These are phyloP conservation scores for Thelohanellus kitauei DNA, from an alignment of 30 jellyfish, hydroid and myxozoan species.

Conservation along the genomic window DNA sequence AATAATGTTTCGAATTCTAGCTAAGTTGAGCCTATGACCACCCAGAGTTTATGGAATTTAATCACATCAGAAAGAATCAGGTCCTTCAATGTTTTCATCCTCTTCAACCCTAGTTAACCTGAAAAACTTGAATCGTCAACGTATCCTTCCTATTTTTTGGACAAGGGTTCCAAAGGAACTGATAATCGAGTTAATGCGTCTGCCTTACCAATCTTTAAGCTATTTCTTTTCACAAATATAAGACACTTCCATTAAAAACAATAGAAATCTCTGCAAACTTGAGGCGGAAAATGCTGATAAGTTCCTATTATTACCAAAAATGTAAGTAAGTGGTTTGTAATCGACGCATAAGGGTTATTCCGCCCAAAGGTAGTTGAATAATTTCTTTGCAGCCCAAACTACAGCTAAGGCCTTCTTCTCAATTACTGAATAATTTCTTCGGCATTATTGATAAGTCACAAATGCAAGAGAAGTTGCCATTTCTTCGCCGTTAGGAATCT, in stretches of 20 bases:
- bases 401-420: constrained; percentile 16
- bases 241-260: constrained; percentile 1
- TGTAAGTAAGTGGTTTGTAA: constrained; percentile 15
- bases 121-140: too few species aligned
- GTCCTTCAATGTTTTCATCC: constrained; percentile 5
- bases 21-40: too few species aligned
- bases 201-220: constrained; percentile 5
- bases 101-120: constrained; percentile 4
- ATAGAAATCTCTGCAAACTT: constrained; percentile 18
- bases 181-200: constrained; percentile 12
- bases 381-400: constrained; percentile 11
- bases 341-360: constrained; percentile 14
- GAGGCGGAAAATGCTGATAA: constrained; percentile 16
- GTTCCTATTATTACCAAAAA: constrained; percentile 1
- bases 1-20: too few species aligned
- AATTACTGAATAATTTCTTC: constrained; percentile 6
- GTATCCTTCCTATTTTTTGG: too few species aligned
- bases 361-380: constrained; percentile 16
- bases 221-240: constrained; percentile 2
- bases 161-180: neutral
- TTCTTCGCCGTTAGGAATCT: constrained; percentile 1
- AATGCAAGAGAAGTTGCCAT: constrained; percentile 6
- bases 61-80: constrained; percentile 4
- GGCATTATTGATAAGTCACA: constrained; percentile 2
- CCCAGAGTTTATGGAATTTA: constrained; percentile 1